Evolutionary conservation across 2,888 invertebrate genomes (phyloP).

Genomic region (Callimorpha dominula): DNA sequence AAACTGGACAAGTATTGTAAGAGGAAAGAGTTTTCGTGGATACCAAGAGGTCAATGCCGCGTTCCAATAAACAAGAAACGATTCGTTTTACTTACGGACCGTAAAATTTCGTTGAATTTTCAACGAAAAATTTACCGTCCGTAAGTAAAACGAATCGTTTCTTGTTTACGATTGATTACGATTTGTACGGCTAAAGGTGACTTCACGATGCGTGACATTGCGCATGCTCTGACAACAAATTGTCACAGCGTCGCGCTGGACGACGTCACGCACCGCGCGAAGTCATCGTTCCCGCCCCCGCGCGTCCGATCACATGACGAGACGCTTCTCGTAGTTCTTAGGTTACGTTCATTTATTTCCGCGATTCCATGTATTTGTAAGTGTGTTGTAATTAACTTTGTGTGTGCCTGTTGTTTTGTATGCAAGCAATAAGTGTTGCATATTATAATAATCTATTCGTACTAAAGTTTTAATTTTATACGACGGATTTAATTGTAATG

Average conservation of each 20-base stretch:
- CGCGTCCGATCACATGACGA: slow-evolving; percentile 21
- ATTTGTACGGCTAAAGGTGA: neutral
- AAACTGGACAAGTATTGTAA: slow-evolving; percentile 8
- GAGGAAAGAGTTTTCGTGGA: slow-evolving; percentile 11
- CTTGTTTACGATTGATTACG: neutral
- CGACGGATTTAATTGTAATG: slow-evolving; percentile 62
- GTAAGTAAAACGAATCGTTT: no score
- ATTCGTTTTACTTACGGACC: no score
- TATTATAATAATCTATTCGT: slow-evolving; percentile 65
- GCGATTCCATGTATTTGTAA: slow-evolving; percentile 71
- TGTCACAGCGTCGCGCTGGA: neutral
- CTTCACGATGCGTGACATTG: slow-evolving; percentile 1
- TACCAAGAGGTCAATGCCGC: neutral
- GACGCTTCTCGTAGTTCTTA: slow-evolving; percentile 51
- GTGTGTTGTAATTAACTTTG: slow-evolving; percentile 63
- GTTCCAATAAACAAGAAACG: no score
- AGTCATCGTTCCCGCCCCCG: neutral
- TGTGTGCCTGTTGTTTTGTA: slow-evolving; percentile 73
- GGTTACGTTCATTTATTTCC: slow-evolving; percentile 65
- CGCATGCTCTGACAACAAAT: neutral
- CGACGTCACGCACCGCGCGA: neutral
- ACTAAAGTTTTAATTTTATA: slow-evolving; percentile 55
- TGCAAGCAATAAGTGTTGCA: slow-evolving; percentile 78
- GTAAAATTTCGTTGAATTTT: no score
- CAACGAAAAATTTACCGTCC: no score